A percentile compares a stretch with the other conserved stretches of the same genome.
Conservation (phyloP, 2,113 vertebrate species). For the Cinclus mexicanus region DNA sequence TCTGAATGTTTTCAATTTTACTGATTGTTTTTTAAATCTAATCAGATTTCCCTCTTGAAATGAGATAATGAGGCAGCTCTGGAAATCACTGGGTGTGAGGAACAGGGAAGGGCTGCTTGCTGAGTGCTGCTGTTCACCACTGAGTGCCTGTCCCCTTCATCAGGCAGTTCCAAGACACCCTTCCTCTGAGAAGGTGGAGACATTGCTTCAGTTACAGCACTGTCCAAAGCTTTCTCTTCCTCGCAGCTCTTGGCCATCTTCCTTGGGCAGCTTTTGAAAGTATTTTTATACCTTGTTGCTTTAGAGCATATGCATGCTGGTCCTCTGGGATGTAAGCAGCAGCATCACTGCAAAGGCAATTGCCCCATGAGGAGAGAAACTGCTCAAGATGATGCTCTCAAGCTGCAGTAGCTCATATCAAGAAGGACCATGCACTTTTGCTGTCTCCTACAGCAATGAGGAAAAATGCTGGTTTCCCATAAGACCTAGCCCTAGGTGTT, state of each 20-base stretch:
- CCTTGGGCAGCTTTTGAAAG: not conserved
- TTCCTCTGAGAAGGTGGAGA: not conserved
- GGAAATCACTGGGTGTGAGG: not conserved
- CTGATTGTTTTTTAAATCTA: not conserved
- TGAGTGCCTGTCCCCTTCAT: not conserved
- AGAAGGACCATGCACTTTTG: not conserved
- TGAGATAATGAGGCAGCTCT: constrained; percentile 19
- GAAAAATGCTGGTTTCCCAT: not conserved
- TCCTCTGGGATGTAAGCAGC: not conserved
- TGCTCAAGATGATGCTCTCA: not conserved
- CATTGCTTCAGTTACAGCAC: not conserved
- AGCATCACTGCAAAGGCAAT: not conserved
- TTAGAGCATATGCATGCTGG: not conserved
- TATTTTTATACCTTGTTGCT: not conserved
- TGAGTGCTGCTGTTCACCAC: not conserved
- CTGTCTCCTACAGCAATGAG: not conserved
- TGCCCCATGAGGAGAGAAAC: not conserved
- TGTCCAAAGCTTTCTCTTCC: not conserved
- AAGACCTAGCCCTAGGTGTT: not conserved
- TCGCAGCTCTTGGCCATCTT: not conserved
- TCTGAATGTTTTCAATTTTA: not conserved
- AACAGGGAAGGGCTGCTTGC: not conserved
- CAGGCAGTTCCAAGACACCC: fast-evolving
- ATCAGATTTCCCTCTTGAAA: constrained; percentile 33
- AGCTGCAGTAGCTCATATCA: not conserved